Evolutionary conservation across 2,797 vertebrate genomes (phyloP), one percentile per base, ranked within the genome.

Genomic region (Gambelia wislizenii): DNA sequence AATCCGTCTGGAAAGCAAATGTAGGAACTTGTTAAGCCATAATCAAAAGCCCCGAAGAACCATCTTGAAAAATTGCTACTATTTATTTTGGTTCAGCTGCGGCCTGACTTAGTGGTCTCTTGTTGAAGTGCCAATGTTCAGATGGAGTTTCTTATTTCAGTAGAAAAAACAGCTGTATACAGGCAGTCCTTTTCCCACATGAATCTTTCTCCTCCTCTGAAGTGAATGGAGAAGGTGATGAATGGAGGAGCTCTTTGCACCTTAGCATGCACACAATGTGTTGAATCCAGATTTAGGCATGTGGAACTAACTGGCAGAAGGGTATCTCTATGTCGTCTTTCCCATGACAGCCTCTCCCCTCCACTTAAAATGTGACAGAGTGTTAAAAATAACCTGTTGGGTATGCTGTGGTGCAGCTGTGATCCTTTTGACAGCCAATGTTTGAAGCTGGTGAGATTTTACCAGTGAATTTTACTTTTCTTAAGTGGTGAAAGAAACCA

Each of bases 1-100:
- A 98, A 96, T 99, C 99, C 70, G 98, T 96, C 99, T 99, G 87
- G 30, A 91, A 85, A 74, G 0, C 59, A 12, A 44, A 3, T 1
- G 6, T 27, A 47, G 86, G 33, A 83, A 75, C 0, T 77, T 20
- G 36, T 33, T 22, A 44, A 42, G 8, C 2, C 9, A 0, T 16
- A 54, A 4, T 76, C 49, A 75, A 74, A 52, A 25, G 22, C 4
- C 27, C 54, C 10, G 39, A 87, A 87, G 9, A 75, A 3, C 4
- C 84, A 54, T 80, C 36, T 78, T 83, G 54, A 80, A 70, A 69
- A 12, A 92, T 77, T 84, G 87, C 82, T 88, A 79, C 49, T 87
- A 42, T 30, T 91, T 84, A 25, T 27, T 86, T 69, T 74, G 14
- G 18, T 36, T 64, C 18, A 33, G 33, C 14, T 12, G 16, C 61